Evolutionary conservation across 2,113 vertebrate genomes (phyloP), one percentile per base, ranked within the genome.

Genomic region (Plecotus auritus): DNA sequence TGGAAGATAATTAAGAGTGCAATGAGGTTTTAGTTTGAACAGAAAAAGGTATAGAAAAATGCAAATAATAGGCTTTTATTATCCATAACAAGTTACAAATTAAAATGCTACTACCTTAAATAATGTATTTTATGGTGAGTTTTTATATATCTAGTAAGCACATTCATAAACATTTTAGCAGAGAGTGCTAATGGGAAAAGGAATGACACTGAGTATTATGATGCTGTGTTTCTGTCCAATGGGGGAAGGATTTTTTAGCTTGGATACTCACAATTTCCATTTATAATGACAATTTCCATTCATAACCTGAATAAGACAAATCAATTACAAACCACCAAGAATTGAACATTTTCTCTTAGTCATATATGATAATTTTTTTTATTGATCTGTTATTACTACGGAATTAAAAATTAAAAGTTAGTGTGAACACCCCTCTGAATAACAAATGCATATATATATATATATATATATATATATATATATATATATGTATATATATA

Each of bases 1-100:
- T 84, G 35, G 84, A 93, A 96, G 95, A 95, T 95, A 97, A 97
- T 96, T 93, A 92, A 72, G 54, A 95, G 5, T 35, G 51, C 16
- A 95, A 23, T 80, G 74, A 92, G 80, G 18, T 20, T 77, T 76
- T 81, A n/a, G 26, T 85, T 91, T 97, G 81, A 77, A 77, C 42
- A 95, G 22, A 5, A 88, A 95, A 76, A 70, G 6, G 16, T 51
- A 56, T 3, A 85, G 8, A 37, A 85, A 88, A 88, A 66, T 32
- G 5, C 45, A 56, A 74, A 77, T 82, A 73, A 9, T 51, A 70
- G 9, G 0, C 2, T 22, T 83, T 82, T 69, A n/a, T 77, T 87
- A 69, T 64, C 18, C 28, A 78, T 54, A 88, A 18, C 1, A 90
- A 78, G 4, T 51, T 85, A 80, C 5, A 74, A 78, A 61, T 88